Evolutionary conservation across 2,797 vertebrate genomes (phyloP).

Genomic region (Leuciscus waleckii): DNA sequence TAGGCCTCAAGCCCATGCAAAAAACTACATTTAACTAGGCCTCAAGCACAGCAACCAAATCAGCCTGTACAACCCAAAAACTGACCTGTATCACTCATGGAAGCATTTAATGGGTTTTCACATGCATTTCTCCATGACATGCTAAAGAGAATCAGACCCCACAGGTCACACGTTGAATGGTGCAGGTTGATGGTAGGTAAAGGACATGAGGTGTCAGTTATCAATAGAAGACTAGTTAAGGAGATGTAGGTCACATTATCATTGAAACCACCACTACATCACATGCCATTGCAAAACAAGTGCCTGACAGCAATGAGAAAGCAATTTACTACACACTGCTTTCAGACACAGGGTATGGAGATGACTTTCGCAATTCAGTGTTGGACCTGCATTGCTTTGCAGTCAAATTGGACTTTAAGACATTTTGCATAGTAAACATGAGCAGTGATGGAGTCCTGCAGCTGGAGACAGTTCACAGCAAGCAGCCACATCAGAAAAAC

Average conservation of each 20-base stretch:
- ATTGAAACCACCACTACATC: constrained; percentile 53
- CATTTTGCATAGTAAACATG: constrained; percentile 53
- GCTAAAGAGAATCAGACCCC: constrained; percentile 35
- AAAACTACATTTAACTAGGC: constrained; percentile 8
- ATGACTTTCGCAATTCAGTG: constrained; percentile 55
- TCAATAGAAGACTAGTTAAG: constrained; percentile 38
- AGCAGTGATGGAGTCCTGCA: constrained; percentile 60
- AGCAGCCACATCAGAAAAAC: constrained; percentile 68
- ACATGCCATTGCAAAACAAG: constrained; percentile 58
- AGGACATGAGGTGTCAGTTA: constrained; percentile 28
- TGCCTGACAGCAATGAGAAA: constrained; percentile 56
- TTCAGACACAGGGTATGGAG: constrained; percentile 49
- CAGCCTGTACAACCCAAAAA: constrained; percentile 7
- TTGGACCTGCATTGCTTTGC: constrained; percentile 51
- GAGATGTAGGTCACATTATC: constrained; percentile 51
- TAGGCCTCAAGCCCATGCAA: constrained; percentile 36
- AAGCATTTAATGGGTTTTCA: constrained; percentile 33
- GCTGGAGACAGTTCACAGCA: constrained; percentile 71
- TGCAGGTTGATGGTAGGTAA: constrained; percentile 45
- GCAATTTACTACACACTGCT: constrained; percentile 53
- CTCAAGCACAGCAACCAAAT: constrained; percentile 4
- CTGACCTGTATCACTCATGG: constrained; percentile 25
- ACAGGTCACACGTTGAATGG: constrained; percentile 39
- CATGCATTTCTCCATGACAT: constrained; percentile 45
- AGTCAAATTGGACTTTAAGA: constrained; percentile 45